phyloP scores from a whole-genome alignment of 2,797 vertebrate species.

The Vireo griseus region DNA sequence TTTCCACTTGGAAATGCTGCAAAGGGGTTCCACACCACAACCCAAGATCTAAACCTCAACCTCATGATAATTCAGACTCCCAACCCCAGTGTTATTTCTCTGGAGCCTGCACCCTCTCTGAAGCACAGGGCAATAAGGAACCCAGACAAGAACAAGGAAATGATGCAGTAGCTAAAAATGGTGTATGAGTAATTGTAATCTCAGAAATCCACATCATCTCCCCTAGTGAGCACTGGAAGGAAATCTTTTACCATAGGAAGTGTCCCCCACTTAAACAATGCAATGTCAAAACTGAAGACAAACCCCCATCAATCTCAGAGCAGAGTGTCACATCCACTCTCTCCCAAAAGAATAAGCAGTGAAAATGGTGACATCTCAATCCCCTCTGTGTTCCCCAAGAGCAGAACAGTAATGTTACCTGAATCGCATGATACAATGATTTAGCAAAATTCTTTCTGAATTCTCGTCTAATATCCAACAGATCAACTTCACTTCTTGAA shows the following conservation, averaged over 20 bases:
- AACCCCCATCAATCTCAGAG: background rate
- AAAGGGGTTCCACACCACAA: background rate
- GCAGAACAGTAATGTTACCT: slow-evolving; percentile 71
- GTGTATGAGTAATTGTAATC: background rate
- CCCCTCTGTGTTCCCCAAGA: fast-evolving
- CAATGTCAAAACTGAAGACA: background rate
- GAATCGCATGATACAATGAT: slow-evolving; percentile 85
- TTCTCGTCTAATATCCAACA: slow-evolving; percentile 85
- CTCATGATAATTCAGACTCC: background rate
- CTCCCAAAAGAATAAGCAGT: background rate
- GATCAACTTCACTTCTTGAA: slow-evolving; percentile 91
- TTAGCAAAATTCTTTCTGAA: slow-evolving; percentile 84
- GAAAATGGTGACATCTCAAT: background rate
- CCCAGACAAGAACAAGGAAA: background rate
- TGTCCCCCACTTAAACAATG: background rate
- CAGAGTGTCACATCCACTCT: background rate
- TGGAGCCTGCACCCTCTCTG: background rate
- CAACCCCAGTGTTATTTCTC: background rate
- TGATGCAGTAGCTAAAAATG: background rate
- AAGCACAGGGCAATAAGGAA: background rate
- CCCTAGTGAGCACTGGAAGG: background rate
- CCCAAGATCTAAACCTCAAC: background rate
- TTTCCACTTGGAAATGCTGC: background rate
- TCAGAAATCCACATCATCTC: background rate
- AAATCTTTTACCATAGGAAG: background rate